Conservation (phyloP, 2,888 invertebrate species). For the Zeuzera pyrina region DNA sequence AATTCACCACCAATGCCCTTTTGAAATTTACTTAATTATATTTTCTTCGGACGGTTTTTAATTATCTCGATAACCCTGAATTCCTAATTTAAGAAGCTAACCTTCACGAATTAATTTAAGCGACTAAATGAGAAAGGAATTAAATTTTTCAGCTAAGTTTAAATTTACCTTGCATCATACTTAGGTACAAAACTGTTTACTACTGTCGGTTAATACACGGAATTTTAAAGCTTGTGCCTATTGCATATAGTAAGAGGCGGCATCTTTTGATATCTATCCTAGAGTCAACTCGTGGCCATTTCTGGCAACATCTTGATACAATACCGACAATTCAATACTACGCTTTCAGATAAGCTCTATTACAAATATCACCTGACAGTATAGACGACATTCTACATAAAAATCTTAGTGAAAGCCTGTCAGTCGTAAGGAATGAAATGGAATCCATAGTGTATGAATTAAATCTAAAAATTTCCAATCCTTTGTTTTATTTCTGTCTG, state of each 20-base stretch:
- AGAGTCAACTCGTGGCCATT: constrained; percentile 25
- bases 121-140: no score
- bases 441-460: no score
- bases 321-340: constrained; percentile 53
- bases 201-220: no score
- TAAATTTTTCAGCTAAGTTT: no score
- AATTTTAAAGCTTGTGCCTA: no score
- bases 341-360: constrained; percentile 39
- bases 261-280: constrained; percentile 36
- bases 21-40: background rate
- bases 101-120: background rate
- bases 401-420: constrained; percentile 33
- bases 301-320: constrained; percentile 36
- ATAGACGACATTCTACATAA: constrained; percentile 33
- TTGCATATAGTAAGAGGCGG: constrained; percentile 27
- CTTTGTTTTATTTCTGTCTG: no score
- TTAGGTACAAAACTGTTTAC: no score
- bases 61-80: background rate
- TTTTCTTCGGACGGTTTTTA: background rate
- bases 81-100: background rate
- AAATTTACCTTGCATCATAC: no score
- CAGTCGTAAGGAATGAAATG: constrained; percentile 21
- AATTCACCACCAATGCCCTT: constrained; percentile 4
- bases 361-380: constrained; percentile 45
- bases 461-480: no score